A percentile compares a stretch with the other conserved stretches of the same genome.
Evolutionary conservation across 2,113 vertebrate genomes (phyloP).

Genomic region (Leptodactylus fuscus): DNA sequence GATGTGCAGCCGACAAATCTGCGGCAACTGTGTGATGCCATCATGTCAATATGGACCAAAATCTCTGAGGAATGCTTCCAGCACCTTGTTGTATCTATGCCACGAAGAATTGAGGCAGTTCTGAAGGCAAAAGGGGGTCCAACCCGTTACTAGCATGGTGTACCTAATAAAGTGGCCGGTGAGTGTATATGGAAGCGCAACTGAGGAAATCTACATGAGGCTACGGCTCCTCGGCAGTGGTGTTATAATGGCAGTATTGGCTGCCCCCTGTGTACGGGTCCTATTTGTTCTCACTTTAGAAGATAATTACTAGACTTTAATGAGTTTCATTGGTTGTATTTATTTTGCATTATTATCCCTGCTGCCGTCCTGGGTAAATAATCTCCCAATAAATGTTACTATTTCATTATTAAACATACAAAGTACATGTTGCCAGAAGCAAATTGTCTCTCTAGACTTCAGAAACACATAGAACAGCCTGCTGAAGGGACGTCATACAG

Average conservation of each 20-base stretch:
- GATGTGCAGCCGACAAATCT: no score
- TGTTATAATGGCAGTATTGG: not conserved
- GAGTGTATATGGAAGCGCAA: no score
- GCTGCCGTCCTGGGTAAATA: not conserved
- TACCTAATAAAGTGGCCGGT: no score
- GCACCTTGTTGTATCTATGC: no score
- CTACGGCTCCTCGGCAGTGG: not conserved
- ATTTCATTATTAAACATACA: slow-evolving; percentile 18
- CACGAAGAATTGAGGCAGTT: no score
- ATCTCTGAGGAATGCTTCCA: no score
- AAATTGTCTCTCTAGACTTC: not conserved
- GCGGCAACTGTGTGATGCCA: no score
- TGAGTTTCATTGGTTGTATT: not conserved
- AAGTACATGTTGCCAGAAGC: not conserved
- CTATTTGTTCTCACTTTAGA: not conserved
- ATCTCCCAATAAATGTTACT: slow-evolving; percentile 7
- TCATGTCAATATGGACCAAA: no score
- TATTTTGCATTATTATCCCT: not conserved
- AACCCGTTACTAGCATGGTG: no score
- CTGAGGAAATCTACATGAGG: not conserved
- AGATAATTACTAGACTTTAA: not conserved
- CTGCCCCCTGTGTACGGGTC: not conserved
- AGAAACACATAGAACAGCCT: not conserved
- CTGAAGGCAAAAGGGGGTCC: no score
- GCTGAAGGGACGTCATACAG: not conserved